Evolutionary conservation across 35 echinoderm and acorn worm species (phyloP).

Genomic region (Holothuria glaberrima): DNA sequence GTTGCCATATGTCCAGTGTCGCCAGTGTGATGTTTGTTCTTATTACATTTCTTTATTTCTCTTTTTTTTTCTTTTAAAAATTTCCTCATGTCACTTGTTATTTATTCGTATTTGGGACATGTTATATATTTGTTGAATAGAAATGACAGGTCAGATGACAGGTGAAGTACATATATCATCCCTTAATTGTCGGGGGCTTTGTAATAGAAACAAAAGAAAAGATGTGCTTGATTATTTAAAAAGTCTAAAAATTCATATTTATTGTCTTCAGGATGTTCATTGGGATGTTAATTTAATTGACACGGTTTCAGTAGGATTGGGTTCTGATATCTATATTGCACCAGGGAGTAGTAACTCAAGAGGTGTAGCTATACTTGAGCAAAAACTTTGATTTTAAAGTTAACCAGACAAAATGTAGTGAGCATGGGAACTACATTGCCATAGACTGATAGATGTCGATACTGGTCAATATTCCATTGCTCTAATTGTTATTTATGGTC

Average conservation of each 20-base stretch:
- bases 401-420: background rate
- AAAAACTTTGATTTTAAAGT: background rate
- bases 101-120: background rate
- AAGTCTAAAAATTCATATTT: background rate
- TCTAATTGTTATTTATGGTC: background rate
- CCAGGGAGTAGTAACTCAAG: background rate
- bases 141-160: too few species aligned
- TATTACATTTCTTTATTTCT: background rate
- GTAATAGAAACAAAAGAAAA: background rate
- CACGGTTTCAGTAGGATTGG: background rate
- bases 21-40: background rate
- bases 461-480: background rate
- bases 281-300: background rate
- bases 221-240: background rate
- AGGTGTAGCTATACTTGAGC: background rate
- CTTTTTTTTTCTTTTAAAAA: background rate
- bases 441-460: background rate
- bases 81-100: background rate
- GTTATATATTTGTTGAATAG: background rate
- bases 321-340: background rate
- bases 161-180: too few species aligned
- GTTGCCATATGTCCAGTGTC: background rate
- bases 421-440: background rate
- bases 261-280: slow-evolving; percentile 4
- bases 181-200: background rate